Evolutionary conservation across 2,888 invertebrate species (phyloP).

Genomic region (Caenorhabditis imperialis): DNA sequence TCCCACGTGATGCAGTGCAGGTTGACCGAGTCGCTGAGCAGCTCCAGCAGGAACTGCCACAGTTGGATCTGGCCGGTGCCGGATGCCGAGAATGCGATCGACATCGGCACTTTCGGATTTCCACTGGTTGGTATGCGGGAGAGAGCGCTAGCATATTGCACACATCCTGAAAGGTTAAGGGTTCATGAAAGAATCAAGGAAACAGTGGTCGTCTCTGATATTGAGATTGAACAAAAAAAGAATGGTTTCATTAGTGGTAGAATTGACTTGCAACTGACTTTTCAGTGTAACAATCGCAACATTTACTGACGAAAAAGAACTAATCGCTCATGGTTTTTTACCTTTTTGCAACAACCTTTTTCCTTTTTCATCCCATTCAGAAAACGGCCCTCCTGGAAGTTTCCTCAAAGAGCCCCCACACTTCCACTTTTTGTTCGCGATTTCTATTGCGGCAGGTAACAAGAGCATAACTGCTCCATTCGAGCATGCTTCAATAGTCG

Average conservation of each 20-base stretch:
- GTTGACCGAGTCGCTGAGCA: constrained; percentile 86
- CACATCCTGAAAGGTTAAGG: constrained; percentile 58
- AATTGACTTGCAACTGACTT: too few relatives aligned
- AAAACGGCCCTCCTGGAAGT: constrained; percentile 10
- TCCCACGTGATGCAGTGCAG: constrained; percentile 86
- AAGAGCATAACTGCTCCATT: constrained; percentile 52
- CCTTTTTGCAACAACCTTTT: not conserved
- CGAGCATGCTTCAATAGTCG: constrained; percentile 50
- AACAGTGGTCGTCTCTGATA: too few relatives aligned
- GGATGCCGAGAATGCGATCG: constrained; percentile 23
- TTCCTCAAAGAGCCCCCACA: constrained; percentile 16
- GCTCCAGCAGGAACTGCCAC: constrained; percentile 97
- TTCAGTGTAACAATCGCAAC: too few relatives aligned
- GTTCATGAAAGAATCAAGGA: constrained; percentile 19
- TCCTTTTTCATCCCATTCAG: constrained; percentile 5
- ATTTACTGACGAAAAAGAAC: too few relatives aligned
- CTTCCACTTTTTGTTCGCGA: constrained; percentile 22
- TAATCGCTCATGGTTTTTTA: too few relatives aligned
- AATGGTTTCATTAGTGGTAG: too few relatives aligned
- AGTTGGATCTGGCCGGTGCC: constrained; percentile 89
- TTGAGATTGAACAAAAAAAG: too few relatives aligned
- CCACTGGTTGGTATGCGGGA: constrained; percentile 62
- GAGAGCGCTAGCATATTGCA: constrained; percentile 66
- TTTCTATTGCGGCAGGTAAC: constrained; percentile 35
- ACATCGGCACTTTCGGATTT: constrained; percentile 36